Conservation (phyloP, 2,888 invertebrate species). For the Torymus tubicola region DNA sequence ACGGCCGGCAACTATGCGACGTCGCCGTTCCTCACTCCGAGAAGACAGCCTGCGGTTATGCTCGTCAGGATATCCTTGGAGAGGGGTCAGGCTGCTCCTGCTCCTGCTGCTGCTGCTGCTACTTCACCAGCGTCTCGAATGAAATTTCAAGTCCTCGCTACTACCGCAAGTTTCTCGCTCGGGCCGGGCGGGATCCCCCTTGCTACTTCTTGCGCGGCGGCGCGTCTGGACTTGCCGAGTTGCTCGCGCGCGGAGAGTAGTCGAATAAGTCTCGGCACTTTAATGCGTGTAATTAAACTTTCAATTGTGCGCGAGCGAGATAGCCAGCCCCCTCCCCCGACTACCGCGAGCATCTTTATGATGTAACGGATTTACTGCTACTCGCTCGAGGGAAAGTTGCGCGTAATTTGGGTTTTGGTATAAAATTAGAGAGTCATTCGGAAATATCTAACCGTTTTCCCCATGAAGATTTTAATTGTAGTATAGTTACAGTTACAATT, state of each 20-base stretch:
- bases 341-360: conserved; percentile 18
- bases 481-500: no score
- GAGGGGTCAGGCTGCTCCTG: conserved; percentile 22
- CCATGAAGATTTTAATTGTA: no score
- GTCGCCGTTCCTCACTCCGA: conserved; percentile 70
- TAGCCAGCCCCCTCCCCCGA: background rate
- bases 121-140: conserved; percentile 49
- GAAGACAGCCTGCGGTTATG: conserved; percentile 71
- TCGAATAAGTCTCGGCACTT: conserved; percentile 44
- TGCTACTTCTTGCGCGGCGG: background rate
- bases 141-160: conserved; percentile 58
- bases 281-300: conserved; percentile 52
- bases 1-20: conserved; percentile 68
- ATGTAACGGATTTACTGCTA: background rate
- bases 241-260: conserved; percentile 3
- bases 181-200: background rate
- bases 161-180: conserved; percentile 35
- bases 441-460: no score
- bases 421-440: no score
- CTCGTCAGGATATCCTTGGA: conserved; percentile 65
- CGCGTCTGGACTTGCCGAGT: conserved; percentile 11
- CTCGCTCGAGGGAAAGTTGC: no score
- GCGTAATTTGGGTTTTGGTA: no score
- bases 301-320: conserved; percentile 28
- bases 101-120: conserved; percentile 16